These are phyloP conservation scores for Oncorhynchus tshawytscha DNA, from an alignment of 2,113 vertebrate genomes.

Conservation along the genomic window DNA sequence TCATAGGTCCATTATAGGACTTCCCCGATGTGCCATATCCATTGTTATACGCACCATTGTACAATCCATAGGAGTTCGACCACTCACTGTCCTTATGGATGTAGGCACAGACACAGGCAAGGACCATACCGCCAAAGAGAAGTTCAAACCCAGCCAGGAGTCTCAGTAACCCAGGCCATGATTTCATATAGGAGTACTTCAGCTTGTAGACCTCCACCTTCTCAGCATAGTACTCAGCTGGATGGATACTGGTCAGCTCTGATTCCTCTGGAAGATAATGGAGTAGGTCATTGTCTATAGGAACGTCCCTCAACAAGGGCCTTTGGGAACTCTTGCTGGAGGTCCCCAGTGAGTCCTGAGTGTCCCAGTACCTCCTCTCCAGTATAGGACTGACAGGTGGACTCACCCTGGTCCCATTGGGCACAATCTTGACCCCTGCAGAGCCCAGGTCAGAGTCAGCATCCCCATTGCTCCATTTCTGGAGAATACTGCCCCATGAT, in stretches of 20 bases:
- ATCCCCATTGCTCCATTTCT: constrained; percentile 30
- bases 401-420: constrained; percentile 60
- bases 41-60: constrained; percentile 49
- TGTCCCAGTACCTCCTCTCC: constrained; percentile 33
- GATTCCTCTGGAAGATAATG: constrained; percentile 49
- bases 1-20: constrained; percentile 76
- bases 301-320: constrained; percentile 42
- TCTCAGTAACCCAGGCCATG: constrained; percentile 71
- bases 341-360: constrained; percentile 11
- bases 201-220: constrained; percentile 66
- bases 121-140: constrained; percentile 74
- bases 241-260: constrained; percentile 64
- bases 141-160: constrained; percentile 72
- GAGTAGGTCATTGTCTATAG: constrained; percentile 13
- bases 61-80: constrained; percentile 65
- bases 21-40: constrained; percentile 54
- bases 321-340: constrained; percentile 46
- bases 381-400: constrained; percentile 66
- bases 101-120: constrained; percentile 75
- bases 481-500: constrained; percentile 55
- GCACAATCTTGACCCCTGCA: constrained; percentile 45
- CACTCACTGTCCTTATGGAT: constrained; percentile 78
- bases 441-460: constrained; percentile 33
- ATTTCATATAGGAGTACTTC: constrained; percentile 72
- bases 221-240: constrained; percentile 67